Percentiles rank a stretch among this genome's conserved stretches.
Evolutionary conservation across 2,113 vertebrate genomes (phyloP).

Genomic region (Leptodactylus fuscus): DNA sequence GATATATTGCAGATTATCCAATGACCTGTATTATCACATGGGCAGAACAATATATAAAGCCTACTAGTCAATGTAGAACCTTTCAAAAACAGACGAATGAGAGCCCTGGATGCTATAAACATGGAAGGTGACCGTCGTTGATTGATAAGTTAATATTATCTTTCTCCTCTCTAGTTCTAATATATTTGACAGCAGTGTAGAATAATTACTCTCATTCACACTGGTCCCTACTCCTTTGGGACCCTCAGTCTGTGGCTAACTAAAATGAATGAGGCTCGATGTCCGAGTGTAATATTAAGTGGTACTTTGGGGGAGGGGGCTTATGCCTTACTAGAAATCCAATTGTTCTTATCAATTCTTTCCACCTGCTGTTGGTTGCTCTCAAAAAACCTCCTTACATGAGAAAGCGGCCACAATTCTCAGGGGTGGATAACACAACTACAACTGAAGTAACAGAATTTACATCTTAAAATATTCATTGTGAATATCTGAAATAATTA

Average conservation of each 20-base stretch:
- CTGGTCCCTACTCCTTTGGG: not conserved
- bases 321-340: not conserved
- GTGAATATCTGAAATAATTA: conserved; percentile 10
- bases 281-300: not conserved
- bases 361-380: not conserved
- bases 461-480: not conserved
- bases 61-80: not conserved
- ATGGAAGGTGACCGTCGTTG: not conserved
- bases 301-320: not conserved
- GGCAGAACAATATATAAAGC: not conserved
- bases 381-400: not conserved
- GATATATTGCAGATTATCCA: no score
- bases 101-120: no score
- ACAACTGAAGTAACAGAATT: not conserved
- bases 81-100: no score
- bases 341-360: not conserved
- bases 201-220: not conserved
- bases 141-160: not conserved
- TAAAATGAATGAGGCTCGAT: not conserved
- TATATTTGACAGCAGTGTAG: not conserved
- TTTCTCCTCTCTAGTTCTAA: not conserved
- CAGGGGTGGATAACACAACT: not conserved
- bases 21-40: not conserved
- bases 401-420: not conserved
- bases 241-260: not conserved